Conservation (phyloP, 2,797 vertebrate species). For the Bryconaethiops microstoma region DNA sequence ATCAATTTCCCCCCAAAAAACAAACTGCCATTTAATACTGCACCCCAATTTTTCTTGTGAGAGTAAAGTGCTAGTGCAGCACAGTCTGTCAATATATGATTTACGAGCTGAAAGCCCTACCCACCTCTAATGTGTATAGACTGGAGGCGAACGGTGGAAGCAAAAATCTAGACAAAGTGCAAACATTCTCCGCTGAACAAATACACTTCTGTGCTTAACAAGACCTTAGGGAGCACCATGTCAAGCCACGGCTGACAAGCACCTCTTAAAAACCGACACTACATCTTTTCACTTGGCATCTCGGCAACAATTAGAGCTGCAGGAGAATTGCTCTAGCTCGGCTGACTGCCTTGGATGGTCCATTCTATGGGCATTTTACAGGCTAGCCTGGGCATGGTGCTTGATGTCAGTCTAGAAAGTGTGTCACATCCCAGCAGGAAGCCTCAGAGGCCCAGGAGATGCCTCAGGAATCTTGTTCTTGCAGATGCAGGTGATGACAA, state of each 20-base stretch:
- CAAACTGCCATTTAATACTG: not conserved
- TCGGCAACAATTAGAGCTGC: slow-evolving; percentile 41
- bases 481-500: slow-evolving; percentile 56
- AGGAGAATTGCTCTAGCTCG: slow-evolving; percentile 16
- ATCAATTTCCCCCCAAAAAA: slow-evolving; percentile 1
- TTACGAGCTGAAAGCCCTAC: slow-evolving; percentile 13
- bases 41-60: not conserved
- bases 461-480: slow-evolving; percentile 50
- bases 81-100: slow-evolving; percentile 28
- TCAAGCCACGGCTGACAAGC: slow-evolving; percentile 29
- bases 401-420: slow-evolving; percentile 42
- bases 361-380: slow-evolving; percentile 35
- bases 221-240: slow-evolving; percentile 40
- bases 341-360: slow-evolving; percentile 29
- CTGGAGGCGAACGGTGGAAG: slow-evolving; percentile 15
- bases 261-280: slow-evolving; percentile 13
- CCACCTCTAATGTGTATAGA: slow-evolving; percentile 11
- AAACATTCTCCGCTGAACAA: slow-evolving; percentile 35
- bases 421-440: slow-evolving; percentile 40
- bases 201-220: slow-evolving; percentile 50
- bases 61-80: slow-evolving; percentile 14
- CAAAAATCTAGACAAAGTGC: slow-evolving; percentile 18
- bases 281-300: slow-evolving; percentile 26
- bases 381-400: slow-evolving; percentile 28
- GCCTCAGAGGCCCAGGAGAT: slow-evolving; percentile 46